A percentile compares a stretch with the other conserved stretches of the same genome.
These are phyloP conservation scores for Pyrgus malvae DNA, from an alignment of 2,888 invertebrate species.

Conservation along the genomic window DNA sequence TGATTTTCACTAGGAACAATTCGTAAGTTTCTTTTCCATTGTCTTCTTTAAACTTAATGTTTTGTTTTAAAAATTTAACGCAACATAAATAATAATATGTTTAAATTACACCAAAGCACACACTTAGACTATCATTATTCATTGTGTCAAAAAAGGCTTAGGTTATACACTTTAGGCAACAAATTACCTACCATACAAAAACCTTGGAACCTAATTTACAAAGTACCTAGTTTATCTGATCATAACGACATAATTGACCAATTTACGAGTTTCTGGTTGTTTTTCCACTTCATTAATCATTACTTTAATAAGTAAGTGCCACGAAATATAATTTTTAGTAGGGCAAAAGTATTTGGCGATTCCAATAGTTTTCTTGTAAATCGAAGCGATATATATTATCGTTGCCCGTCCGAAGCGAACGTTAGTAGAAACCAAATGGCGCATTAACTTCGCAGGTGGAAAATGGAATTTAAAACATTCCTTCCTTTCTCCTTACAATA, in stretches of 20 bases:
- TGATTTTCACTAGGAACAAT: conserved; percentile 53
- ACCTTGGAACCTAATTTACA: conserved; percentile 7
- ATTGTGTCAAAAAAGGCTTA: too few relatives aligned
- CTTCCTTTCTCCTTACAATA: conserved; percentile 7
- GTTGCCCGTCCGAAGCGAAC: conserved; percentile 7
- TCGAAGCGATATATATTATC: conserved; percentile 13
- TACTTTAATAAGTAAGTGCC: conserved; percentile 8
- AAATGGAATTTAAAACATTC: conserved; percentile 16
- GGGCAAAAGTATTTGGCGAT: neutral
- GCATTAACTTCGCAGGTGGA: conserved; percentile 15
- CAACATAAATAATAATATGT: too few relatives aligned
- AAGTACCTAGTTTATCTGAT: conserved; percentile 21
- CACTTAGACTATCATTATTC: too few relatives aligned
- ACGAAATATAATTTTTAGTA: conserved; percentile 1
- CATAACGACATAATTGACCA: conserved; percentile 26
- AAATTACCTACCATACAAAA: conserved; percentile 9
- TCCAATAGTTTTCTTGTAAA: conserved; percentile 8
- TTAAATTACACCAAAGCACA: too few relatives aligned
- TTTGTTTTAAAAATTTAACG: too few relatives aligned
- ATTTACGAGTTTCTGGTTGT: conserved; percentile 14
- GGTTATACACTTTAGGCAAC: conserved; percentile 12
- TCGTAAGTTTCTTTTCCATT: conserved; percentile 48
- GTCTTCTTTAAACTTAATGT: too few relatives aligned
- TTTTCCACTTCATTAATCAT: conserved; percentile 24
- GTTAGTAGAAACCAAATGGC: conserved; percentile 18